Base-by-base conservation (phyloP, 2,888 invertebrate genomes). In the Parapristionchus giblindavisi region DNA sequence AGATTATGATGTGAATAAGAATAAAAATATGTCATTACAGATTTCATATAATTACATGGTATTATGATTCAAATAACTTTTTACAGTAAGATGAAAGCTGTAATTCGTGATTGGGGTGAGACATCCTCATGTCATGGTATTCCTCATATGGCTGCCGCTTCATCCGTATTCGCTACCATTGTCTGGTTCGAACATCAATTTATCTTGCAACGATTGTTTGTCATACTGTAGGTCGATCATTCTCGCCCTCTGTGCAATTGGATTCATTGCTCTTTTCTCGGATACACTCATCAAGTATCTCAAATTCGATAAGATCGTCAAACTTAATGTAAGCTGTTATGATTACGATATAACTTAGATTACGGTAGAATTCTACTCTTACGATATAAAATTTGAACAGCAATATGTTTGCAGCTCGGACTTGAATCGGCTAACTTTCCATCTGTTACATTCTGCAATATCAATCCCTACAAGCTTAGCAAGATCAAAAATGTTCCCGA, bases 361-460 rank as follows among this genome's bases (percentile, higher is more conserved):
- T n/a, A n/a, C n/a, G n/a, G n/a, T n/a, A n/a, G n/a, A n/a, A n/a
- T n/a, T n/a, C n/a, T 48, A 14, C 14, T 48, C 11, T 14, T 21
- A 48, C 48, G 11, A 48, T 48, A 14, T 48, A 48, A 14, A 48
- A 48, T 21, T 48, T n/a, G n/a, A n/a, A n/a, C n/a, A n/a, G n/a
- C n/a, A n/a, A n/a, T n/a, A n/a, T n/a, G n/a, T n/a, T 38, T 70
- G 66, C 71, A 81, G 81, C 71, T 82, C n/a, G 80, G 78, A 27
- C 75, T 82, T 17, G 79, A 81, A 43, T 78, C 79, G 27, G 75
- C 78, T 4, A 77, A 77, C 63, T 83, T 82, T 72, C 83, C 83
- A 14, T 82, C 82, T 32, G 79, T 83, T 43, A 83, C 83, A 21
- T 82, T 83, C 77, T 83, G 83, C 78, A 83, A 83, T 71, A 83